phyloP scores from a whole-genome alignment of 1,140 invertebrate species.

The Zaprionus gabonicus region DNA sequence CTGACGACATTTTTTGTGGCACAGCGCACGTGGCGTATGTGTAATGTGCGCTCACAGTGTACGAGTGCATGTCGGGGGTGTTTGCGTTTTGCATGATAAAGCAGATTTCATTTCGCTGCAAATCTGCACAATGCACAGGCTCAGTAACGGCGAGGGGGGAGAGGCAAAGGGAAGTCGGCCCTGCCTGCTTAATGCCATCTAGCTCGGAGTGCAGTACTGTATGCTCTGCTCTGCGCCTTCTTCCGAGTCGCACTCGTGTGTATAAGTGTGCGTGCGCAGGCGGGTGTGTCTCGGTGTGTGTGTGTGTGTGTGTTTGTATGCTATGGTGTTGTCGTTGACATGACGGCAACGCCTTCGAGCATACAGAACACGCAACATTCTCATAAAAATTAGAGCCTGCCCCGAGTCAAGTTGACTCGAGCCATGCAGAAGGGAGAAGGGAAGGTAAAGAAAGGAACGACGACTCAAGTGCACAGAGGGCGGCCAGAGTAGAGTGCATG shows the following conservation, averaged over 20 bases:
- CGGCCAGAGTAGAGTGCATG: slow-evolving; percentile 51
- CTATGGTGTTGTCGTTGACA: slow-evolving; percentile 41
- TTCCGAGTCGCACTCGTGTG: slow-evolving; percentile 14
- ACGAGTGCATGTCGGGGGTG: slow-evolving; percentile 22
- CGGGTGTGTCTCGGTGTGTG: neutral
- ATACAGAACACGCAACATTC: slow-evolving; percentile 72
- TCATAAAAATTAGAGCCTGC: slow-evolving; percentile 77
- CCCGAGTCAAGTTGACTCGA: slow-evolving; percentile 29
- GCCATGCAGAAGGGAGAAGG: slow-evolving; percentile 6
- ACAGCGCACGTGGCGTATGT: slow-evolving; percentile 58
- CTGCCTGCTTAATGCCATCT: slow-evolving; percentile 30
- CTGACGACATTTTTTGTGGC: slow-evolving; percentile 37
- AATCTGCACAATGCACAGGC: slow-evolving; percentile 28
- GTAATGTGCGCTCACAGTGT: slow-evolving; percentile 25
- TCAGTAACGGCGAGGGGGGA: neutral
- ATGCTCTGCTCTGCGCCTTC: neutral
- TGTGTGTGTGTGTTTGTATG: neutral
- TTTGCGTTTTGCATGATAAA: slow-evolving; percentile 51
- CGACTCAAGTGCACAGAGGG: slow-evolving; percentile 32
- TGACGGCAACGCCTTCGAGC: slow-evolving; percentile 62
- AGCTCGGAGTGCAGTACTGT: slow-evolving; percentile 17
- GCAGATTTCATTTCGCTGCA: slow-evolving; percentile 39
- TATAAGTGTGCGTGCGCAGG: slow-evolving; percentile 6
- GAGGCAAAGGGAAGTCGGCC: too few relatives aligned
- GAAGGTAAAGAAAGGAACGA: slow-evolving; percentile 21